phyloP scores from a whole-genome alignment of 2,888 invertebrate species.

The Aporophyla nigra region DNA sequence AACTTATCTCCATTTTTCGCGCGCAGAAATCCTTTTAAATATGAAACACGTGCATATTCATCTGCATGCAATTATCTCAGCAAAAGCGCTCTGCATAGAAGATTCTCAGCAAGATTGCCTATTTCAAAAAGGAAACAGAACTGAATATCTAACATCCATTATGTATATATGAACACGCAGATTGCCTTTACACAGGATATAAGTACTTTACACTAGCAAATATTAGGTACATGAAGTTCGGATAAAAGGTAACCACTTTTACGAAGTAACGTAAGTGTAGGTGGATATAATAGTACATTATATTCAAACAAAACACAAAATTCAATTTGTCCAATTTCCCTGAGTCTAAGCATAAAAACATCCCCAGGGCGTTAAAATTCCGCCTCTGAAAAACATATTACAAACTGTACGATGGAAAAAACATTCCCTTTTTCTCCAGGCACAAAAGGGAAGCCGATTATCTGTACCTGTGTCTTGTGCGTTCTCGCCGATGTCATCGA shows the following conservation, averaged over 20 bases:
- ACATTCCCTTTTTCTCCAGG: constrained; percentile 66
- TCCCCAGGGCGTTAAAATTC: constrained; percentile 75
- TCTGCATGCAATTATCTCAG: constrained; percentile 46
- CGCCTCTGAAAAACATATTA: constrained; percentile 75
- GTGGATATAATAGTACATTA: constrained; percentile 56
- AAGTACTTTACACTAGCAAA: constrained; percentile 20
- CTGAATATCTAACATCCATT: constrained; percentile 54
- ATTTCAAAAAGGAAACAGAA: constrained; percentile 64
- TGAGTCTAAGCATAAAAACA: constrained; percentile 76
- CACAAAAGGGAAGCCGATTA: constrained; percentile 77
- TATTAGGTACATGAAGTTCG: constrained; percentile 12
- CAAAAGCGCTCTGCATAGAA: constrained; percentile 44
- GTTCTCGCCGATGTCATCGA: constrained; percentile 63
- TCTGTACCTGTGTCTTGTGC: constrained; percentile 67
- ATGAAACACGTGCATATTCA: constrained; percentile 46
- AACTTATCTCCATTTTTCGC: constrained; percentile 13
- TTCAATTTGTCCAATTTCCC: constrained; percentile 79
- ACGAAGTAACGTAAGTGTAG: constrained; percentile 15
- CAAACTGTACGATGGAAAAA: constrained; percentile 74
- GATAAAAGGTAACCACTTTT: constrained; percentile 34
- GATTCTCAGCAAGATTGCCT: constrained; percentile 62
- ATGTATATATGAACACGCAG: constrained; percentile 37
- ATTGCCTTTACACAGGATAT: constrained; percentile 44
- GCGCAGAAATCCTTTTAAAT: constrained; percentile 23
- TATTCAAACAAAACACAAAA: constrained; percentile 77